Percentiles rank a stretch among this genome's conserved stretches.
phyloP scores from a whole-genome alignment of 2,797 vertebrate genomes.

The Gymnothorax reevesii region DNA sequence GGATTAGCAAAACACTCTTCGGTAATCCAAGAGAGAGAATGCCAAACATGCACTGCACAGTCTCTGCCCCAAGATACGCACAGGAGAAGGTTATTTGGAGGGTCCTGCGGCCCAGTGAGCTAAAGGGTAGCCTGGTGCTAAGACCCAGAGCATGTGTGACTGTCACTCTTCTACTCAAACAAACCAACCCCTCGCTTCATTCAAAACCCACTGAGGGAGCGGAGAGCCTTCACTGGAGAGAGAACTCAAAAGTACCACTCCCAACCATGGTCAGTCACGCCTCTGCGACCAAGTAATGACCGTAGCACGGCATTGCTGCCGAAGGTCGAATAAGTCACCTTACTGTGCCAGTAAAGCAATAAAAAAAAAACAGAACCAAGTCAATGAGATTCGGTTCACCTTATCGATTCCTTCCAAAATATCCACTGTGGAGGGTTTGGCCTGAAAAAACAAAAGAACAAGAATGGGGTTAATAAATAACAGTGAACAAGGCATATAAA shows the following conservation, averaged over 20 bases:
- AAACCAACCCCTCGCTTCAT: constrained; percentile 30
- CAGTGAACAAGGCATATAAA: neutral
- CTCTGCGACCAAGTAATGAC: constrained; percentile 18
- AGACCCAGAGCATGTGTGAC: constrained; percentile 55
- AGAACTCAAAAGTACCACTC: constrained; percentile 20
- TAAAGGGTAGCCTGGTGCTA: neutral
- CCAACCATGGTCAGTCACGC: neutral
- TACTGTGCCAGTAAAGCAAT: neutral
- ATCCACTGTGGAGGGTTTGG: constrained; percentile 92
- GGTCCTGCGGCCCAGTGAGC: neutral
- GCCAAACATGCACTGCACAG: constrained; percentile 41
- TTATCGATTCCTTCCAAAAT: constrained; percentile 95
- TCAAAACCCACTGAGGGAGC: neutral
- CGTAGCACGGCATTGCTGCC: neutral
- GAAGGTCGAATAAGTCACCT: neutral
- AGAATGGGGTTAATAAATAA: constrained; percentile 31
- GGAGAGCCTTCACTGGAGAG: constrained; percentile 8
- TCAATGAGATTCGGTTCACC: constrained; percentile 67
- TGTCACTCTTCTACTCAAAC: constrained; percentile 59
- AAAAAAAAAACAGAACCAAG: neutral
- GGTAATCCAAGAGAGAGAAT: constrained; percentile 41
- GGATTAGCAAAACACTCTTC: constrained; percentile 28
- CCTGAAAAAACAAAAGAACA: constrained; percentile 68
- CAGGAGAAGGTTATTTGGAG: constrained; percentile 39
- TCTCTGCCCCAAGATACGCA: constrained; percentile 59